Conservation (phyloP, 1,140 invertebrate genomes). For the Pseudomyrmex dendroicus region DNA sequence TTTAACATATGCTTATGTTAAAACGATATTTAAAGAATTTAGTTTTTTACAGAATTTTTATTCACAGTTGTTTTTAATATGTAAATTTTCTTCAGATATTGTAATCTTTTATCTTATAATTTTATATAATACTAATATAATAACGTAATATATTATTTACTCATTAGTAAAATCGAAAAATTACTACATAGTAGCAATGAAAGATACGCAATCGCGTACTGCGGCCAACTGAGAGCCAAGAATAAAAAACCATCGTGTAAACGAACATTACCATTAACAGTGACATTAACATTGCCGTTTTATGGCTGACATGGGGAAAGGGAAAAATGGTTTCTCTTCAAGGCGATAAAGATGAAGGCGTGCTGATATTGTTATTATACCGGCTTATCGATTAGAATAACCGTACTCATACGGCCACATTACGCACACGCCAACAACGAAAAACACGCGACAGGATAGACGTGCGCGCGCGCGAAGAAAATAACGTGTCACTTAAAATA, state of each 20-base stretch:
- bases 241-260: conserved; percentile 32
- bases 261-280: conserved; percentile 56
- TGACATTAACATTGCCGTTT: conserved; percentile 6
- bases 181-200: conserved; percentile 44
- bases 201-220: conserved; percentile 16
- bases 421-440: conserved; percentile 55
- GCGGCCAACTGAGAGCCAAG: conserved; percentile 21
- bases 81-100: no score
- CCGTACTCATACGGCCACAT: conserved; percentile 15
- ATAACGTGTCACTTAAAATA: conserved; percentile 56
- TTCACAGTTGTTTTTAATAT: no score
- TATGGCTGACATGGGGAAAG: not conserved
- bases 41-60: no score
- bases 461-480: conserved; percentile 26
- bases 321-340: not conserved
- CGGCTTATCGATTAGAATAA: conserved; percentile 66
- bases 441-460: conserved; percentile 59
- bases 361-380: conserved; percentile 71
- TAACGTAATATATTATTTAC: not conserved
- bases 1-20: no score
- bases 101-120: no score
- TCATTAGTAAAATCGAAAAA: conserved; percentile 23
- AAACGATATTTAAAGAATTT: no score
- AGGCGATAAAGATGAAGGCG: conserved; percentile 43
- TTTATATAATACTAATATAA: no score